Evolutionary conservation across 2,113 vertebrate genomes (phyloP).

Genomic region (Triplophysa tibetana): DNA sequence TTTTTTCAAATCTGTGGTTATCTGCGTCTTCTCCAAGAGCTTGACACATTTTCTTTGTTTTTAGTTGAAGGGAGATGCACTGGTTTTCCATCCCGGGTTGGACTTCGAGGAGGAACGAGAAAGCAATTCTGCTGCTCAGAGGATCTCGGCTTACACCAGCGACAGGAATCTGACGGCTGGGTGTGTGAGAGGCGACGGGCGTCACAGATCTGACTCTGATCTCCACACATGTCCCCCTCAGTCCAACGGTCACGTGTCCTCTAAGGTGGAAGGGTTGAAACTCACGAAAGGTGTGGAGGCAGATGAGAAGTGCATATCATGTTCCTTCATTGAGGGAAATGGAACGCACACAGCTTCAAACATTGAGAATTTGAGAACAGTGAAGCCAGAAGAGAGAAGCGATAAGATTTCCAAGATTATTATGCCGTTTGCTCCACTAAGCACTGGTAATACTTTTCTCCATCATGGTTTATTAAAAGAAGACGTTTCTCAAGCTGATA

Average conservation of each 20-base stretch:
- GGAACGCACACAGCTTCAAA: not conserved
- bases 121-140: slow-evolving; percentile 35
- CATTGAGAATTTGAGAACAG: not conserved
- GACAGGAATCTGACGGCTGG: slow-evolving; percentile 27
- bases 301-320: not conserved
- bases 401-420: slow-evolving; percentile 57
- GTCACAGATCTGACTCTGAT: not conserved
- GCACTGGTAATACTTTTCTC: slow-evolving; percentile 45
- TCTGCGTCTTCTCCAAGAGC: not conserved
- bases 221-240: slow-evolving; percentile 41
- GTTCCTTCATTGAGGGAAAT: not conserved
- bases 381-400: slow-evolving; percentile 45
- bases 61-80: slow-evolving; percentile 54
- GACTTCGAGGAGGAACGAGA: slow-evolving; percentile 43
- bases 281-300: not conserved
- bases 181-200: not conserved
- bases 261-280: slow-evolving; percentile 33
- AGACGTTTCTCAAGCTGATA: slow-evolving; percentile 45
- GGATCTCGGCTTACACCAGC: slow-evolving; percentile 50
- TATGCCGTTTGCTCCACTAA: slow-evolving; percentile 65
- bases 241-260: slow-evolving; percentile 13
- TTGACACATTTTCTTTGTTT: not conserved
- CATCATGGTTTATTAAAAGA: slow-evolving; percentile 54
- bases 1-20: not conserved
- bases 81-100: slow-evolving; percentile 40